Evolutionary conservation across 2,888 invertebrate species (phyloP).

Genomic region (Spilarctia lutea): DNA sequence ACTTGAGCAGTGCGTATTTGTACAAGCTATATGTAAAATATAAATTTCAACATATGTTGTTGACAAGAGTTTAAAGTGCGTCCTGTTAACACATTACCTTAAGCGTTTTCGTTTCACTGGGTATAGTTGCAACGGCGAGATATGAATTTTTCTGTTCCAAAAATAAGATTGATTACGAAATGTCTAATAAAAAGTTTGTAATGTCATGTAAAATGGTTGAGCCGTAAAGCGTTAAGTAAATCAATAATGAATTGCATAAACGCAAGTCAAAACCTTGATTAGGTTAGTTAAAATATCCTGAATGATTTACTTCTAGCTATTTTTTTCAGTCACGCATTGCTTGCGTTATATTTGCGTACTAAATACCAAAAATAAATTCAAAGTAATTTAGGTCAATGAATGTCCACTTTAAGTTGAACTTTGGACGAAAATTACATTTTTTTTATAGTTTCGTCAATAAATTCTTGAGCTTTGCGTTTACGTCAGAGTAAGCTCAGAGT

Average conservation of each 20-base stretch:
- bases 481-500: constrained; percentile 37
- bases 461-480: constrained; percentile 36
- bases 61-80: constrained; percentile 7
- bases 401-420: constrained; percentile 21
- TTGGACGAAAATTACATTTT: constrained; percentile 29
- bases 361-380: constrained; percentile 37
- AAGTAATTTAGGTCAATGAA: constrained; percentile 48
- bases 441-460: constrained; percentile 33
- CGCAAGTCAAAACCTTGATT: background rate
- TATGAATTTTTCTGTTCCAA: constrained; percentile 55
- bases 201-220: background rate
- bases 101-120: constrained; percentile 47
- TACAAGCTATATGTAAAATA: constrained; percentile 11
- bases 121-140: constrained; percentile 51
- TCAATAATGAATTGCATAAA: background rate
- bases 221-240: background rate
- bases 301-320: constrained; percentile 30
- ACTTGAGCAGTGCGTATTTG: constrained; percentile 13
- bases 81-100: constrained; percentile 40
- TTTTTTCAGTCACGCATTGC: constrained; percentile 35
- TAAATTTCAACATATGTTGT: background rate
- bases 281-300: constrained; percentile 29
- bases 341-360: constrained; percentile 34
- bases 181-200: background rate
- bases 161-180: constrained; percentile 36